Evolutionary conservation across 2,888 invertebrate genomes (phyloP).

Genomic region (Acronicta alni): DNA sequence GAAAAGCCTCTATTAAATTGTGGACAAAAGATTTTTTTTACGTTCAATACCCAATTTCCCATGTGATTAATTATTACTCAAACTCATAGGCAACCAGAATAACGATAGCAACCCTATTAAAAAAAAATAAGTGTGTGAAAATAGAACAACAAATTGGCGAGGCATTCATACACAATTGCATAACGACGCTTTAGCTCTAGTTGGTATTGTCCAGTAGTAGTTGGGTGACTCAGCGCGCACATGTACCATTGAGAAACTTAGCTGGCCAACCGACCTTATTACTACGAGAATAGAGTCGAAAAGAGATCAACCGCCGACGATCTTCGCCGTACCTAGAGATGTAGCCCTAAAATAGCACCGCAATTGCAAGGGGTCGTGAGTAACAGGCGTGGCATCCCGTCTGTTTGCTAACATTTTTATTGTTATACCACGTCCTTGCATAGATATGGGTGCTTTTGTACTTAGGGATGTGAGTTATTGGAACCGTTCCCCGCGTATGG

Average conservation of each 20-base stretch:
- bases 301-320: no score
- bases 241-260: no score
- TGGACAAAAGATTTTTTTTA: no score
- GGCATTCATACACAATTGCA: slow-evolving; percentile 38
- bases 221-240: slow-evolving; percentile 48
- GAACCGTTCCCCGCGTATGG: neutral
- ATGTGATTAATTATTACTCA: no score
- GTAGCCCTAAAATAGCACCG: slow-evolving; percentile 64
- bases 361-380: slow-evolving; percentile 63
- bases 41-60: no score
- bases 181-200: slow-evolving; percentile 40
- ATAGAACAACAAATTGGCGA: slow-evolving; percentile 17
- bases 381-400: slow-evolving; percentile 59
- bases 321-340: no score
- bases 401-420: slow-evolving; percentile 24
- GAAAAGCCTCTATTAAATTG: no score
- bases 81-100: no score
- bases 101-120: neutral
- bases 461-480: slow-evolving; percentile 20
- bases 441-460: neutral
- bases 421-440: slow-evolving; percentile 11
- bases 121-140: slow-evolving; percentile 26
- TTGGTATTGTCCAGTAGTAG: slow-evolving; percentile 37
- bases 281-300: no score
- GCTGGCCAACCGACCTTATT: no score